Conservation (phyloP, 92 coral and sea anemone genomes). For the Blastomussa wellsi region DNA sequence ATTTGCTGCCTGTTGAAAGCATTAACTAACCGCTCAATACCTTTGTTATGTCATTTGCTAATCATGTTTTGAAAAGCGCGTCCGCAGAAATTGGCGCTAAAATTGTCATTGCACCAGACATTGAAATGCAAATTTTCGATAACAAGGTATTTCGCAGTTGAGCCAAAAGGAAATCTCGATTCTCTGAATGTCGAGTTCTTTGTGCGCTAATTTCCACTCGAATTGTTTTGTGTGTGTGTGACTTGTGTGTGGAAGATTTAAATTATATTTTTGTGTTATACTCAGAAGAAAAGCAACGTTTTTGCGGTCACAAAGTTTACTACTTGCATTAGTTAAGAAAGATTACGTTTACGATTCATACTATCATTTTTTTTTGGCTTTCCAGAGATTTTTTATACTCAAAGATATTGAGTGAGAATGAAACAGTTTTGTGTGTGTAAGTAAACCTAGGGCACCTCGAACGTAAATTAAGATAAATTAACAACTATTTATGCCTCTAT, state of each 20-base stretch:
- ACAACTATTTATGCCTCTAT: constrained; percentile 36
- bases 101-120: not conserved
- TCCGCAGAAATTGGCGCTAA: not conserved
- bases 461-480: constrained; percentile 24
- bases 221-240: not conserved
- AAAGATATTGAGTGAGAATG: not conserved
- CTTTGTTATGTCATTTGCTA: not conserved
- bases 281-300: not conserved
- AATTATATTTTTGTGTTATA: constrained; percentile 7
- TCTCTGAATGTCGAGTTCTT: not conserved
- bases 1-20: not conserved
- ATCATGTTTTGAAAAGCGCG: not conserved
- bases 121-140: not conserved
- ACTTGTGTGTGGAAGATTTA: not conserved
- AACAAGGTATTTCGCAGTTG: not conserved
- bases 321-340: not conserved
- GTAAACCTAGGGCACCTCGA: constrained; percentile 18
- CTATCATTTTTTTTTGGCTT: constrained; percentile 11
- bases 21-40: not conserved
- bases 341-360: not conserved
- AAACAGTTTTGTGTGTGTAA: constrained; percentile 5
- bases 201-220: not conserved
- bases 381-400: not conserved
- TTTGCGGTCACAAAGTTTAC: constrained; percentile 1
- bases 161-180: not conserved